phyloP scores from a whole-genome alignment of 1,140 invertebrate genomes.

The Plutomurus gul region DNA sequence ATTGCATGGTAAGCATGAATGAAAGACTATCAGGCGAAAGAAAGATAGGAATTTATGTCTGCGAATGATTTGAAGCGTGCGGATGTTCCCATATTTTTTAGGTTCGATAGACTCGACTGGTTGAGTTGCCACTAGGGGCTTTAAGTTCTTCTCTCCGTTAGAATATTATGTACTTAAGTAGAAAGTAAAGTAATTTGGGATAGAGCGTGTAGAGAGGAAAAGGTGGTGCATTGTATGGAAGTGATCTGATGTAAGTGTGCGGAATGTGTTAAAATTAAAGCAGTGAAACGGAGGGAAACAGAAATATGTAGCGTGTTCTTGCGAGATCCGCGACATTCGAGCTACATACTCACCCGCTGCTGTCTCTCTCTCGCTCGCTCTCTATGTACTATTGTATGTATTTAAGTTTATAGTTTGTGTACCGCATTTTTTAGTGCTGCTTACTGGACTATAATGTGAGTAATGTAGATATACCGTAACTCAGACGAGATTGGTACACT shows the following conservation, averaged over 20 bases:
- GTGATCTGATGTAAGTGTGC: slow-evolving; percentile 26
- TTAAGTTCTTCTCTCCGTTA: background rate
- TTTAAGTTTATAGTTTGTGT: no score
- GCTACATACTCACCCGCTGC: background rate
- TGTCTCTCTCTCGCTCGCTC: background rate
- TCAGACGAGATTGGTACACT: no score
- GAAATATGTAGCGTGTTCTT: slow-evolving; percentile 29
- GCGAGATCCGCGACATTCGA: slow-evolving; percentile 1
- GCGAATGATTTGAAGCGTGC: slow-evolving; percentile 19
- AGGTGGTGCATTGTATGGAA: slow-evolving; percentile 10
- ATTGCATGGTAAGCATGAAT: slow-evolving; percentile 24
- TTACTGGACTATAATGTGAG: no score
- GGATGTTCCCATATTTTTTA: slow-evolving; percentile 12
- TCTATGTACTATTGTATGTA: background rate
- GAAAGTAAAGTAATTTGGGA: background rate
- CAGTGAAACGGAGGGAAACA: slow-evolving; percentile 10
- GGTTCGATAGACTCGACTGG: slow-evolving; percentile 15
- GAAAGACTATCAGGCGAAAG: background rate
- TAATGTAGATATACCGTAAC: no score
- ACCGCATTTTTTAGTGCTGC: no score
- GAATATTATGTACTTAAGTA: background rate
- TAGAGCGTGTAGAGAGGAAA: background rate
- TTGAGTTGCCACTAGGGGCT: background rate
- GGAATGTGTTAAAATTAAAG: slow-evolving; percentile 20
- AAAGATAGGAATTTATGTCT: slow-evolving; percentile 9